Evolutionary conservation across 2,888 invertebrate genomes (phyloP).

Genomic region (Oligia latruncula): DNA sequence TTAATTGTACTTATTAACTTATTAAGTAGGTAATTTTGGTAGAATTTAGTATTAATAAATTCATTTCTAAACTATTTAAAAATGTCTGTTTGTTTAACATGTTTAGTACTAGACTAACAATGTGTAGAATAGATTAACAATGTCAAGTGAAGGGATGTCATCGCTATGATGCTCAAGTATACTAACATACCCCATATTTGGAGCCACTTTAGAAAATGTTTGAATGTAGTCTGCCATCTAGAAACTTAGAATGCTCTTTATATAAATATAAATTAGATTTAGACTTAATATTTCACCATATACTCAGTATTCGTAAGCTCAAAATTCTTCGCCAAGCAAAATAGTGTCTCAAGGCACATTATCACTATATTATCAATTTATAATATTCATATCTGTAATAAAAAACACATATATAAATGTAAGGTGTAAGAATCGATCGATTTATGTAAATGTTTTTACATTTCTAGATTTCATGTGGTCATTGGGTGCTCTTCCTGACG

Average conservation of each 20-base stretch:
- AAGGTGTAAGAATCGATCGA: slow-evolving; percentile 88
- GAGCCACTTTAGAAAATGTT: slow-evolving; percentile 80
- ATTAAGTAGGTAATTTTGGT: slow-evolving; percentile 84
- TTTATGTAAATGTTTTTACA: slow-evolving; percentile 91
- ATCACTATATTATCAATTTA: slow-evolving; percentile 72
- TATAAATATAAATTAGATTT: slow-evolving; percentile 78
- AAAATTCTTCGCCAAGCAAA: slow-evolving; percentile 88
- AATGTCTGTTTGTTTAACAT: slow-evolving; percentile 90
- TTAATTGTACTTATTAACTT: slow-evolving; percentile 88
- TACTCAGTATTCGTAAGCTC: slow-evolving; percentile 77
- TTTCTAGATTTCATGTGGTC: slow-evolving; percentile 99
- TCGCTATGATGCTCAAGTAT: slow-evolving; percentile 75
- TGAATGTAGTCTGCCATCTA: slow-evolving; percentile 81
- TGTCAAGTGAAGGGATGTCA: slow-evolving; percentile 75
- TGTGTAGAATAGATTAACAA: slow-evolving; percentile 89
- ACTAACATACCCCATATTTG: slow-evolving; percentile 86
- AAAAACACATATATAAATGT: slow-evolving; percentile 78
- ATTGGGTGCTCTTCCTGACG: slow-evolving; percentile 99
- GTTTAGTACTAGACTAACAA: slow-evolving; percentile 90
- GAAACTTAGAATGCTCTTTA: slow-evolving; percentile 80
- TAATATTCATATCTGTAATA: slow-evolving; percentile 72
- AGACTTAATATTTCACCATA: slow-evolving; percentile 74
- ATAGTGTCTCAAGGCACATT: slow-evolving; percentile 89
- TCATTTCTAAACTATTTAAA: slow-evolving; percentile 88
- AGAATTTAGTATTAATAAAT: slow-evolving; percentile 88